Conservation (phyloP, 1,140 invertebrate genomes). For the Lasaia peninsularis region DNA sequence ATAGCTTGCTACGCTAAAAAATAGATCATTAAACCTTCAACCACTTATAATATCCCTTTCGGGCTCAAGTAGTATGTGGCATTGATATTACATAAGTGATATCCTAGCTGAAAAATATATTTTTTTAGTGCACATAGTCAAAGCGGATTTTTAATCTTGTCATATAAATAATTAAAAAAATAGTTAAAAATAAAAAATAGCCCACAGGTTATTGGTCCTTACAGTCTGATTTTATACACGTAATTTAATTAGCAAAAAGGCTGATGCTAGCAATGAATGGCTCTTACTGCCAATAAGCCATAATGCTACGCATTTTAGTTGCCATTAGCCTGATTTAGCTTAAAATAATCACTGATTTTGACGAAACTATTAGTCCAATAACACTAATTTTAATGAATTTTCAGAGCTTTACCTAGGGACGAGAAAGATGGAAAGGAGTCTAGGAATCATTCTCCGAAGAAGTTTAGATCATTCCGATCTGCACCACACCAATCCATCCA, state of each 20-base stretch:
- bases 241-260: slow-evolving; percentile 50
- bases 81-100: too few species aligned
- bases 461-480: slow-evolving; percentile 75
- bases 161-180: too few species aligned
- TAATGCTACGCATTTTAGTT: slow-evolving; percentile 40
- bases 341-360: slow-evolving; percentile 2
- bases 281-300: slow-evolving; percentile 51
- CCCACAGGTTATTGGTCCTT: slow-evolving; percentile 28
- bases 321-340: slow-evolving; percentile 44
- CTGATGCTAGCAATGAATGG: slow-evolving; percentile 63
- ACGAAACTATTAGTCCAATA: neutral
- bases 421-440: slow-evolving; percentile 92
- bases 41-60: too few species aligned
- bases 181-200: neutral
- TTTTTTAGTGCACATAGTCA: too few species aligned
- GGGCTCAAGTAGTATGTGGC: too few species aligned
- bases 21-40: too few species aligned
- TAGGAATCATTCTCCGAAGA: slow-evolving; percentile 82
- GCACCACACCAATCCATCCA: slow-evolving; percentile 76
- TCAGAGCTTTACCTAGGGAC: slow-evolving; percentile 88
- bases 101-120: too few species aligned
- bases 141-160: too few species aligned
- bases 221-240: slow-evolving; percentile 32
- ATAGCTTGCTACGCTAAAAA: too few species aligned
- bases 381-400: slow-evolving; percentile 14